These are phyloP conservation scores for Archips xylosteana DNA, from an alignment of 2,888 invertebrate species.

Conservation along the genomic window DNA sequence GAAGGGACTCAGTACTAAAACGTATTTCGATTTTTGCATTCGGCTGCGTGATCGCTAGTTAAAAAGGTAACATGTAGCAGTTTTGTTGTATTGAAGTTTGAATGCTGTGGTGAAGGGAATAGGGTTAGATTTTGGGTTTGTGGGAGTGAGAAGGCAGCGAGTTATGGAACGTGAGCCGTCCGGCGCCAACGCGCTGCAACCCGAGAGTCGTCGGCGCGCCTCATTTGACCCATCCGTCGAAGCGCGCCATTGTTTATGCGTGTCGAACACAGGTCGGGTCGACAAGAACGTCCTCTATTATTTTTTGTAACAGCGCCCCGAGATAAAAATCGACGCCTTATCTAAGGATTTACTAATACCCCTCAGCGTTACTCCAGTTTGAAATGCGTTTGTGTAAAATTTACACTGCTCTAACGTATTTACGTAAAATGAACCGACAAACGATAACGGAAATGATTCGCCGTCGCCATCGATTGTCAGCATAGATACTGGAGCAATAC, in stretches of 20 bases:
- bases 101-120: neutral
- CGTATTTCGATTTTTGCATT: constrained; percentile 4
- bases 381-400: neutral
- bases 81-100: neutral
- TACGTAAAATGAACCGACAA: no score
- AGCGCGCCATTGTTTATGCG: constrained; percentile 75
- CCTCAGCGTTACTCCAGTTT: constrained; percentile 2
- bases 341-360: constrained; percentile 32
- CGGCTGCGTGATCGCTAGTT: neutral
- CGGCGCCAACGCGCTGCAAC: constrained; percentile 80
- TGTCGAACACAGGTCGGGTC: constrained; percentile 66
- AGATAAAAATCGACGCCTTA: constrained; percentile 51
- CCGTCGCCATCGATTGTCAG: no score
- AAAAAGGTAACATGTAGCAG: neutral
- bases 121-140: neutral
- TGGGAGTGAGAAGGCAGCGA: neutral
- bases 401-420: neutral
- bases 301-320: constrained; percentile 56
- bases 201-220: constrained; percentile 79
- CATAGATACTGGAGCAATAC: no score
- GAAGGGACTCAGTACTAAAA: constrained; percentile 1
- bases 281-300: constrained; percentile 54
- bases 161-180: constrained; percentile 24
- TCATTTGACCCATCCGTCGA: constrained; percentile 77
- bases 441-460: no score